Evolutionary conservation across 2,113 vertebrate genomes (phyloP), one percentile per base, ranked within the genome.

Genomic region (Regulus satrapa): DNA sequence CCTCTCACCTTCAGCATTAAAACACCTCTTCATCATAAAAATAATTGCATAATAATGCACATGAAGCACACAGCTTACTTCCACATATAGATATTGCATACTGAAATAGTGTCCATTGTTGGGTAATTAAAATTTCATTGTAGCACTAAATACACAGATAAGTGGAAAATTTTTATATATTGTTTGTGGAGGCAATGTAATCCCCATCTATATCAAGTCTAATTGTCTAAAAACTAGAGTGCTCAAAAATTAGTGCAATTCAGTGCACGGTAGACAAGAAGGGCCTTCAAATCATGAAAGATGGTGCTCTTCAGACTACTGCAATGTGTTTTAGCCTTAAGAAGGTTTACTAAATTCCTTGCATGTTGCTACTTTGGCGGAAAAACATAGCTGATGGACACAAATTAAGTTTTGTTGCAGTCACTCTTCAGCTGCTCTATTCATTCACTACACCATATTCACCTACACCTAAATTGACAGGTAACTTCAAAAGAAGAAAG

Each of bases 1-100:
- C 87, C 74, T 96, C 87, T 97, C 81, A 94, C 81, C 51, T 92
- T 94, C 94, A 95, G 88, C 91, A 79, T 95, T 94, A 93, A 83
- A 85, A 93, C 8, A 64, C 41, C 28, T 87, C 87, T 95, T 94
- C 40, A 91, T 72, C 61, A 94, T 69, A 59, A 86, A 96, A 83
- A 62, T 94, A 95, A 91, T 88, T 96, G 73, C 91, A 94, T 62
- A 92, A 92, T 95, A 94, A 88, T 80, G 84, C 66, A 56, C 74
- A 63, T 36, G 74, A 95, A 72, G 69, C 41, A 94, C 94, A 91
- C 73, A 72, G 34, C 76, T 84, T 88, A 58, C 24, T 92, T 87
- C 14, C 45, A 87, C 0, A 1, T 61, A 71, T 55, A 80, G 73
- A 38, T 52, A 83, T 6, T 71, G 68, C 67, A 85, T 85, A 73